phyloP scores from a whole-genome alignment of 2,797 vertebrate species.

The Spondyliosoma cantharus region DNA sequence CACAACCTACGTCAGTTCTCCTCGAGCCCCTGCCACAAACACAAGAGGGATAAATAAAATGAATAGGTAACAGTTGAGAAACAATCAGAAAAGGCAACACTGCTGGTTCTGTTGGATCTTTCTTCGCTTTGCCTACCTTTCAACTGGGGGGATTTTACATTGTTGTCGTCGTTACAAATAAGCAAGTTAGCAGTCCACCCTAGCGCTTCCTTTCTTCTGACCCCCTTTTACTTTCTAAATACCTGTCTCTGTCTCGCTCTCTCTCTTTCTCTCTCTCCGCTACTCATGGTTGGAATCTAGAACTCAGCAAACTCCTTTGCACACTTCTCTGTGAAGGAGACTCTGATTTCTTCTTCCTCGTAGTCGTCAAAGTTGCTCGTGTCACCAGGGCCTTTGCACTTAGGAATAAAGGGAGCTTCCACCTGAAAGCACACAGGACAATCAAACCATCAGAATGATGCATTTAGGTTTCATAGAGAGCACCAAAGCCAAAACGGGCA shows the following conservation, averaged over 20 bases:
- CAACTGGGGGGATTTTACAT: constrained; percentile 72
- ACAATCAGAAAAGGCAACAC: constrained; percentile 88
- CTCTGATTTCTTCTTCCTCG: constrained; percentile 94
- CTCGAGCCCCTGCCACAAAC: constrained; percentile 74
- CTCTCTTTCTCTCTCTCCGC: constrained; percentile 48
- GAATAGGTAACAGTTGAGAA: constrained; percentile 83
- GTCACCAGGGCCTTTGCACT: constrained; percentile 96
- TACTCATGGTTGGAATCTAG: constrained; percentile 83
- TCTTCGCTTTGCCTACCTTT: constrained; percentile 75
- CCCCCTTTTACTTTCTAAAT: constrained; percentile 71
- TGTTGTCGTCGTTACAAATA: constrained; percentile 81
- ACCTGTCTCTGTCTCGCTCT: constrained; percentile 59
- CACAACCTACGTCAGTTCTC: constrained; percentile 64
- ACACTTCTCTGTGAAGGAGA: constrained; percentile 95
- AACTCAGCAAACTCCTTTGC: constrained; percentile 96
- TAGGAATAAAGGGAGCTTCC: constrained; percentile 96
- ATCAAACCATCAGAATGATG: constrained; percentile 16
- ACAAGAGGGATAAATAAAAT: constrained; percentile 80
- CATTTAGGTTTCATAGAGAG: not conserved
- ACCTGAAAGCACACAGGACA: constrained; percentile 79
- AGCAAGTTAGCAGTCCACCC: constrained; percentile 83
- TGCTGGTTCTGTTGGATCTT: constrained; percentile 86
- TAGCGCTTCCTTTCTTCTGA: constrained; percentile 68
- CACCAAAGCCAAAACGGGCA: not conserved
- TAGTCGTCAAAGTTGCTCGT: constrained; percentile 98